These are phyloP conservation scores for Nomada ferruginata DNA, from an alignment of 2,888 invertebrate genomes.

Conservation along the genomic window DNA sequence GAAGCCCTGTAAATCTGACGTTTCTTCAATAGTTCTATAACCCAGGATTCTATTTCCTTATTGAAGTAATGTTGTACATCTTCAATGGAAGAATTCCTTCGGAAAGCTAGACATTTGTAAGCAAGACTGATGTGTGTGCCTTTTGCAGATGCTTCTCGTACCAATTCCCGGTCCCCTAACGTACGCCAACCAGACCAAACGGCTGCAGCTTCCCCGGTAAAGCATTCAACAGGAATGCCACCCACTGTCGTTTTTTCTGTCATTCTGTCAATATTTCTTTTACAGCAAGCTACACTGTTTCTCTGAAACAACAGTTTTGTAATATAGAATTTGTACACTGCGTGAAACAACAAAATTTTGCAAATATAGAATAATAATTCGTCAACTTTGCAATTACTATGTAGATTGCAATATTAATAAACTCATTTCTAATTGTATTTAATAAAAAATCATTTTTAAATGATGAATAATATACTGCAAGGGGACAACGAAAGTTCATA, in stretches of 20 bases:
- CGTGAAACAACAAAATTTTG: no score
- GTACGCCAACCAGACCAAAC: slow-evolving; percentile 89
- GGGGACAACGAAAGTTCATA: neutral
- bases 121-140: slow-evolving; percentile 88
- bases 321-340: neutral
- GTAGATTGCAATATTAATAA: no score
- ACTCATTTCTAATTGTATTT: neutral
- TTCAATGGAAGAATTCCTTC: slow-evolving; percentile 85
- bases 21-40: slow-evolving; percentile 86
- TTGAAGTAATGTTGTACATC: slow-evolving; percentile 83
- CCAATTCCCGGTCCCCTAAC: slow-evolving; percentile 88
- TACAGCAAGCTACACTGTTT: neutral
- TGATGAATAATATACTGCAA: neutral
- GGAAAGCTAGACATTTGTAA: slow-evolving; percentile 86
- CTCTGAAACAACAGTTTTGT: slow-evolving; percentile 1
- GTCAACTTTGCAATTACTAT: no score
- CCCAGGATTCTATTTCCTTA: slow-evolving; percentile 87
- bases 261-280: slow-evolving; percentile 57
- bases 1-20: slow-evolving; percentile 88
- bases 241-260: slow-evolving; percentile 71
- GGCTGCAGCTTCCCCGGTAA: slow-evolving; percentile 86
- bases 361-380: no score
- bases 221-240: slow-evolving; percentile 86
- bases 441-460: neutral
- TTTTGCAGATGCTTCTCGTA: slow-evolving; percentile 89